These are phyloP conservation scores for Linurgus olivaceus DNA, from an alignment of 2,797 vertebrate species.

Conservation along the genomic window DNA sequence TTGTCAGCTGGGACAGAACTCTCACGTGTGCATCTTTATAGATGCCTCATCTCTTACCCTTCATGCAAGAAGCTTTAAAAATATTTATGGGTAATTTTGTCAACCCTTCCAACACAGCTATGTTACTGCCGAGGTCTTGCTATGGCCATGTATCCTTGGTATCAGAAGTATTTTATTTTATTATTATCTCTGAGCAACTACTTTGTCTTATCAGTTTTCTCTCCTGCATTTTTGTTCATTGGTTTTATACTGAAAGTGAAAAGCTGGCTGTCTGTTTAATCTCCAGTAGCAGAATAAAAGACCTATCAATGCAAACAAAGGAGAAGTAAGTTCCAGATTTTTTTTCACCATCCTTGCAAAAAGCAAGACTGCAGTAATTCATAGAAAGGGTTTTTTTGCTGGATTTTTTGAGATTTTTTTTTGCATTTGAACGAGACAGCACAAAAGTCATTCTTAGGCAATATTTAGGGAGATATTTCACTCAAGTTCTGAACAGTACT, in stretches of 20 bases:
- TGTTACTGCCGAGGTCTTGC: not conserved
- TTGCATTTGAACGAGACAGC: not conserved
- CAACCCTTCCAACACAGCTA: not conserved
- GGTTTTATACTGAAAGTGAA: not conserved
- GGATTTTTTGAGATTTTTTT: not conserved
- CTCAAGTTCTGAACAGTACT: slow-evolving; percentile 34
- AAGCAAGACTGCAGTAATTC: not conserved
- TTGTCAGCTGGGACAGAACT: not conserved
- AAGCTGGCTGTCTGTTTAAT: not conserved
- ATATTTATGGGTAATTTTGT: not conserved
- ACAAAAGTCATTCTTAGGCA: slow-evolving; percentile 15
- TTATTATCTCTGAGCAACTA: not conserved
- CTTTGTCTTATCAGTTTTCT: not conserved
- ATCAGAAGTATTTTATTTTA: not conserved
- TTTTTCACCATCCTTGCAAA: slow-evolving; percentile 2
- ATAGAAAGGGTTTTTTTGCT: not conserved
- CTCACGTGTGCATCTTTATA: rapidly evolving
- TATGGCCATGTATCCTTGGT: not conserved
- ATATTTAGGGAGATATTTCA: slow-evolving; percentile 60
- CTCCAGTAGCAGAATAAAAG: not conserved
- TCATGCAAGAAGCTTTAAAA: not conserved
- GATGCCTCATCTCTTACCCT: not conserved
- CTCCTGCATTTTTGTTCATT: not conserved
- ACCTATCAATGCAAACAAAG: not conserved
- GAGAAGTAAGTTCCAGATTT: not conserved